A percentile compares a stretch with the other conserved stretches of the same genome.
These are phyloP conservation scores for Lacanobia oleracea DNA, from an alignment of 2,888 invertebrate species.

Conservation along the genomic window DNA sequence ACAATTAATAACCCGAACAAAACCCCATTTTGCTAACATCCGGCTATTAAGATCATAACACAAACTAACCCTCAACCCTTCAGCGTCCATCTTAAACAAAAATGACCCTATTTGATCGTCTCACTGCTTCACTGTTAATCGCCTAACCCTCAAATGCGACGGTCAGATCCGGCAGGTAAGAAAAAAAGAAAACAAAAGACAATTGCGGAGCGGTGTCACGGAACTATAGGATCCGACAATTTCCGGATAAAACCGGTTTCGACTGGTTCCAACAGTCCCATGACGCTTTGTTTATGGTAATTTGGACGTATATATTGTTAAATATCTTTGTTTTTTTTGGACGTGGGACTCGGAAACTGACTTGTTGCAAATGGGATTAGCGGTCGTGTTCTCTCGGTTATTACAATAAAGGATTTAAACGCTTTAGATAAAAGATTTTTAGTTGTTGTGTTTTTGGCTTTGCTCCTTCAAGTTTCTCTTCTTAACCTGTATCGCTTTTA, in stretches of 20 bases:
- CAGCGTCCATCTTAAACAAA: slow-evolving; percentile 75
- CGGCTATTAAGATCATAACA: slow-evolving; percentile 75
- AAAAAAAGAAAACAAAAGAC: slow-evolving; percentile 82
- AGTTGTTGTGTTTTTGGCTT: slow-evolving; percentile 4
- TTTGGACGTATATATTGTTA: slow-evolving; percentile 86
- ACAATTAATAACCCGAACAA: slow-evolving; percentile 65
- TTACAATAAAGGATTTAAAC: slow-evolving; percentile 64
- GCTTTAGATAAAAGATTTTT: slow-evolving; percentile 55
- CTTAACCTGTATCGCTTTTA: background rate
- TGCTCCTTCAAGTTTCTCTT: background rate
- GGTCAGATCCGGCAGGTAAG: slow-evolving; percentile 78
- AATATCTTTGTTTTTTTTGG: slow-evolving; percentile 72
- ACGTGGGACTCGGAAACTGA: slow-evolving; percentile 83
- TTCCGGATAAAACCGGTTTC: slow-evolving; percentile 85
- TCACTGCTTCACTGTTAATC: slow-evolving; percentile 74
- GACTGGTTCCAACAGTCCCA: slow-evolving; percentile 76
- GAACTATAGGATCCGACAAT: slow-evolving; percentile 81
- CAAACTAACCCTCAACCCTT: slow-evolving; percentile 72
- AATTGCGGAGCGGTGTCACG: slow-evolving; percentile 85
- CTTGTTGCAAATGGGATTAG: slow-evolving; percentile 79
- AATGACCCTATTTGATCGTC: slow-evolving; percentile 74
- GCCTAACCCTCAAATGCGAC: slow-evolving; percentile 74
- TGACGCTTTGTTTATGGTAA: slow-evolving; percentile 90
- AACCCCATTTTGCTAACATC: slow-evolving; percentile 72
- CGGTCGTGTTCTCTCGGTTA: slow-evolving; percentile 72